Evolutionary conservation across 92 coral and sea anemone species (phyloP), one percentile per base, ranked within the genome.

Genomic region (Meandrina meandrites): DNA sequence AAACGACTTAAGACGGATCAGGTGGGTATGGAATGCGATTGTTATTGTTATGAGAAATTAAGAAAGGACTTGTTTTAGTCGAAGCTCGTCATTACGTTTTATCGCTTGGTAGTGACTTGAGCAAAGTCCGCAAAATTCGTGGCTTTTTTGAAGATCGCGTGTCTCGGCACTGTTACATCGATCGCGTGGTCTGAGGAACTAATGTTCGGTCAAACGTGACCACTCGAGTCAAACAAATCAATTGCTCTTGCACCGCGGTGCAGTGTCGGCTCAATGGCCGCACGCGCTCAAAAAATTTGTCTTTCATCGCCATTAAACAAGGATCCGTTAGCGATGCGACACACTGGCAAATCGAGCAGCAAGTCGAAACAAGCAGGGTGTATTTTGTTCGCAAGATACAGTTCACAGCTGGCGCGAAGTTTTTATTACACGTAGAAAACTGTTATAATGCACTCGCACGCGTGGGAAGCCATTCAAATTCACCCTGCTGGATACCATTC

Each of bases 191-290:
- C 27, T n/a, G n/a, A 17, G 36, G 58, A 37, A 51, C 50, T 34
- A 47, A 32, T 56, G 81, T 67, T 85, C 82, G 32, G 13, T 47
- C 76, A 85, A 76, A 76, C 88, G 88, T 85, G 88, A 85, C 88
- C 82, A 51, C 69, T 40, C 36, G 68, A 1, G 11, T 66, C 56
- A 48, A 62, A 35, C 60, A 48, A 67, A 77, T 83, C 79, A 47
- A 51, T 50, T 31, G 34, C 36, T 30, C 80, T 37, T 9, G 70
- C 70, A 56, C 24, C 37, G 40, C 75, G n/a, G n/a, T n/a, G 12
- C 18, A 5, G 48, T 56, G 83, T 24, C 47, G 50, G 42, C 32
- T 27, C 30, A 21, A 24, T 13, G 64, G 74, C 48, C 62, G 79
- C 88, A 84, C 88, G 88, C 81, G 75, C 40, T 54, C 75, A 70